These are phyloP conservation scores for Anastrepha obliqua DNA, from an alignment of 1,140 invertebrate species.

Conservation along the genomic window DNA sequence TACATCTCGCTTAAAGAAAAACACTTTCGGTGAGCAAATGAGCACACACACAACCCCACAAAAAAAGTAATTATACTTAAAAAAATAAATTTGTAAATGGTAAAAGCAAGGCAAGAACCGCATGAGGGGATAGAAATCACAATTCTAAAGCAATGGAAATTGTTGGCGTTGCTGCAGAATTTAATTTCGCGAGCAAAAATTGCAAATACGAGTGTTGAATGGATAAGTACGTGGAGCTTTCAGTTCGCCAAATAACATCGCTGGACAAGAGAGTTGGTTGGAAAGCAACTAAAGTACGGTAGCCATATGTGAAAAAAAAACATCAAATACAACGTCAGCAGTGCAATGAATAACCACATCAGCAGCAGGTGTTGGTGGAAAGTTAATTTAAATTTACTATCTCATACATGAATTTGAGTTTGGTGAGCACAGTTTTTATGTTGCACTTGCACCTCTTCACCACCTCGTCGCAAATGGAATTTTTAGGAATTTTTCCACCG, in stretches of 20 bases:
- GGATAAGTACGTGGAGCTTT: background rate
- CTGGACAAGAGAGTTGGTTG: background rate
- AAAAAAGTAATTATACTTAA: background rate
- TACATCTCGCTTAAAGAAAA: too few species aligned
- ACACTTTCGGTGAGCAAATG: too few species aligned
- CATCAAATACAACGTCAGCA: background rate
- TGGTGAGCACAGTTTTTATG: too few species aligned
- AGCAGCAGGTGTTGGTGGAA: background rate
- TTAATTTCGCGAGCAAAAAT: conserved; percentile 14
- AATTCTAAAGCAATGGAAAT: too few species aligned
- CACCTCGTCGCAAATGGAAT: background rate
- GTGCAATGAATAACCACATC: background rate
- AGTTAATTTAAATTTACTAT: conserved; percentile 15
- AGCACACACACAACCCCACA: background rate
- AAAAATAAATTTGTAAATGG: background rate
- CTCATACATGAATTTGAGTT: too few species aligned
- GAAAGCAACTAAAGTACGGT: too few species aligned
- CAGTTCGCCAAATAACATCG: too few species aligned
- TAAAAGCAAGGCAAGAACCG: background rate
- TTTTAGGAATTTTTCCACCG: background rate
- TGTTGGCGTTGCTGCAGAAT: conserved; percentile 2
- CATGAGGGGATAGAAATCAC: too few species aligned
- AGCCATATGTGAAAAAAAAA: background rate
- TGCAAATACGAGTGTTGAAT: background rate
- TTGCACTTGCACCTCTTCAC: too few species aligned